Evolutionary conservation across 2,888 invertebrate species (phyloP).

Genomic region (Noctua pronuba): DNA sequence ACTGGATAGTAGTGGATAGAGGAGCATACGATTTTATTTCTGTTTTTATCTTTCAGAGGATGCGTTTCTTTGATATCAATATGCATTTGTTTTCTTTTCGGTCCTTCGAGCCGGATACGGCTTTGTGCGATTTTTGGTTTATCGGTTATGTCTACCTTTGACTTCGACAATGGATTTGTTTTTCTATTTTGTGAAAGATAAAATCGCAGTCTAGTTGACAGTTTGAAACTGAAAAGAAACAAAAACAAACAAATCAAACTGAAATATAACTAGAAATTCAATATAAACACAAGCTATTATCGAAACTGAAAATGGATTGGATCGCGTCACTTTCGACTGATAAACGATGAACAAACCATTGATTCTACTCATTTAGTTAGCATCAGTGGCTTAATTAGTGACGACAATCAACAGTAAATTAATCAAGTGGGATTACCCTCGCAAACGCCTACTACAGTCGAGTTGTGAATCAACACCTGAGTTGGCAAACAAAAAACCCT

Average conservation of each 20-base stretch:
- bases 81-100: conserved; percentile 43
- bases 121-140: conserved; percentile 35
- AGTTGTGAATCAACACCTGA: conserved; percentile 70
- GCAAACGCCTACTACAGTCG: conserved; percentile 30
- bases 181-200: neutral
- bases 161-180: conserved; percentile 4
- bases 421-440: conserved; percentile 50
- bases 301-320: neutral
- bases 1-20: conserved; percentile 58
- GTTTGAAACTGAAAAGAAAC: neutral
- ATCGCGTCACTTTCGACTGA: no score
- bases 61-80: conserved; percentile 58
- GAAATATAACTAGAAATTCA: neutral
- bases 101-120: conserved; percentile 41
- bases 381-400: conserved; percentile 38
- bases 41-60: conserved; percentile 46
- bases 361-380: conserved; percentile 35
- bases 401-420: conserved; percentile 51
- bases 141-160: conserved; percentile 14
- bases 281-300: neutral
- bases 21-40: conserved; percentile 45
- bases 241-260: neutral
- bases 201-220: neutral
- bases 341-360: conserved; percentile 22
- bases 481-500: conserved; percentile 71